A percentile compares a stretch with the other conserved stretches of the same genome.
These are phyloP conservation scores for Eurosta solidaginis DNA, from an alignment of 1,140 invertebrate species.

Conservation along the genomic window DNA sequence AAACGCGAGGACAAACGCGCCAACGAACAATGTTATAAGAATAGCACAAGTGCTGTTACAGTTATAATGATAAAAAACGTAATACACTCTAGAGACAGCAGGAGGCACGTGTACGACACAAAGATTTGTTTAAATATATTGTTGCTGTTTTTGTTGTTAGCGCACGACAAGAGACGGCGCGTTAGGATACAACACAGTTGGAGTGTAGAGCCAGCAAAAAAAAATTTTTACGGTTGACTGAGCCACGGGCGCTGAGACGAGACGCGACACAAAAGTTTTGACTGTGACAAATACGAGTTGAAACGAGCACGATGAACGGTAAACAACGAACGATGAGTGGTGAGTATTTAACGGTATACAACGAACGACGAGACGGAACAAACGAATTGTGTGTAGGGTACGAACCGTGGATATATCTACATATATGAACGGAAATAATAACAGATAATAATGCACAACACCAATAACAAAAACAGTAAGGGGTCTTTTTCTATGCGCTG, in stretches of 20 bases:
- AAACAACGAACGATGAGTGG: too few species aligned
- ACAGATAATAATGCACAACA: background rate
- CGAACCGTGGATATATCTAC: too few species aligned
- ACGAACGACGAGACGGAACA: background rate
- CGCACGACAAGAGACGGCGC: background rate
- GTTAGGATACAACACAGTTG: background rate
- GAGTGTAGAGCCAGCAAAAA: background rate
- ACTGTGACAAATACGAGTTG: background rate
- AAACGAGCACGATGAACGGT: background rate
- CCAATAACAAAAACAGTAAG: background rate
- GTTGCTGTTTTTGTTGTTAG: background rate
- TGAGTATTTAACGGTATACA: too few species aligned
- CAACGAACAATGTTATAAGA: too few species aligned
- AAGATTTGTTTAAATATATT: background rate
- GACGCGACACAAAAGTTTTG: background rate
- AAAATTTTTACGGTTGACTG: background rate
- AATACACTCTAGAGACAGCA: background rate
- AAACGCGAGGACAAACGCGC: too few species aligned
- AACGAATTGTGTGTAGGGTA: background rate
- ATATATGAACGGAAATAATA: constrained; percentile 10
- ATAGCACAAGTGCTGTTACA: too few species aligned
- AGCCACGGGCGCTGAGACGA: too few species aligned
- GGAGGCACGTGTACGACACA: background rate
- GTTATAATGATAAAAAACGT: background rate
- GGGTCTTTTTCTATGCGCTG: background rate